A percentile compares a stretch with the other conserved stretches of the same genome.
These are phyloP conservation scores for Phocides pigmalion DNA, from an alignment of 1,140 invertebrate species.

Conservation along the genomic window DNA sequence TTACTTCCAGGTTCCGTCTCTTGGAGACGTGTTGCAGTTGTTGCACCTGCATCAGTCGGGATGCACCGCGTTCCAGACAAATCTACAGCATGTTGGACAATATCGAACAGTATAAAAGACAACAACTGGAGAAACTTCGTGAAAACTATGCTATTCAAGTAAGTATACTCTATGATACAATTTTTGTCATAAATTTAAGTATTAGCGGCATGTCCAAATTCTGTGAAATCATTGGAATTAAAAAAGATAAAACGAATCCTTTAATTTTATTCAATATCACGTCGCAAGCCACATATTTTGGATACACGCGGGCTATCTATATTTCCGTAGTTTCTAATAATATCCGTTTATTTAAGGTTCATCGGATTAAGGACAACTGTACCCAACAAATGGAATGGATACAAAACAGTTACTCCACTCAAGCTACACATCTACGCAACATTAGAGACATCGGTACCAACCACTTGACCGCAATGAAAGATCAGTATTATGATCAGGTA, in stretches of 20 bases:
- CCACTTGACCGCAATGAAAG: conserved; percentile 92
- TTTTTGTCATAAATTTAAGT: too few relatives aligned
- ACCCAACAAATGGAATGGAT: conserved; percentile 97
- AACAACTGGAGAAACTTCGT: conserved; percentile 93
- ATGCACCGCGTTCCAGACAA: conserved; percentile 91
- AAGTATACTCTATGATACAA: conserved; percentile 39
- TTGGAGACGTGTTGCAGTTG: conserved; percentile 87
- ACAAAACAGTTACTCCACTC: conserved; percentile 94
- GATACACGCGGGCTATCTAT: too few relatives aligned
- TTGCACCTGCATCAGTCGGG: conserved; percentile 85
- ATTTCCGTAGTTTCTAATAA: conserved; percentile 29
- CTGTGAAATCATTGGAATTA: too few relatives aligned
- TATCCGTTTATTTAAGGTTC: conserved; percentile 85
- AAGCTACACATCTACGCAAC: conserved; percentile 94
- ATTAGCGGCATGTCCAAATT: too few relatives aligned
- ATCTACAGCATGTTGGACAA: conserved; percentile 94
- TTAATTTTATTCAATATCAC: too few relatives aligned
- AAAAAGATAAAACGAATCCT: too few relatives aligned
- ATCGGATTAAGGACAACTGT: conserved; percentile 96
- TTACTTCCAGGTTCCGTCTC: conserved; percentile 85
- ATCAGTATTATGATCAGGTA: conserved; percentile 97
- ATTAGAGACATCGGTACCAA: conserved; percentile 95
- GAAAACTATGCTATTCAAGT: conserved; percentile 97
- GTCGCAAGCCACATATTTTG: background rate
- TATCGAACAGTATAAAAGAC: conserved; percentile 95